Conservation (phyloP, 2,888 invertebrate species). For the Eutolmus rufibarbis region DNA sequence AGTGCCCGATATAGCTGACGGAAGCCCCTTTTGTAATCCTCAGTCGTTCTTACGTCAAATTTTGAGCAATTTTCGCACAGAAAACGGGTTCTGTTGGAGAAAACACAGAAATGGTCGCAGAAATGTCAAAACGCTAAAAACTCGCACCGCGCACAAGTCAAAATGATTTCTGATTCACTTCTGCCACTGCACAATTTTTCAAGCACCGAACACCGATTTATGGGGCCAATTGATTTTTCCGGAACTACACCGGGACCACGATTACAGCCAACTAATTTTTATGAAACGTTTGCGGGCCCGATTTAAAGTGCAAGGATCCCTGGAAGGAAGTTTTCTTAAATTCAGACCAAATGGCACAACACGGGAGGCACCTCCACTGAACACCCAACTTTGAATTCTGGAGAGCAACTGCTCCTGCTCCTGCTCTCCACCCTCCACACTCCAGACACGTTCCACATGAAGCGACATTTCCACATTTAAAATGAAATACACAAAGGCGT, state of each 20-base stretch:
- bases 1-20: not conserved
- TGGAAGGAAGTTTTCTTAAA: not conserved
- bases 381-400: constrained; percentile 23
- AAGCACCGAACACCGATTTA: not conserved
- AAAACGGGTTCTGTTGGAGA: not conserved
- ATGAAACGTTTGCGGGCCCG: not conserved
- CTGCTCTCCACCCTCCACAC: not conserved
- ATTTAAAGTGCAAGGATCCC: not conserved
- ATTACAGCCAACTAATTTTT: not conserved
- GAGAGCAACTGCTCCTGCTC: constrained; percentile 19
- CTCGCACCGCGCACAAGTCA: constrained; percentile 21
- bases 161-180: not conserved
- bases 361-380: not conserved
- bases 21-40: not conserved
- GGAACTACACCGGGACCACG: not conserved
- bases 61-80: not conserved
- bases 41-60: not conserved
- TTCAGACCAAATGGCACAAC: constrained; percentile 21
- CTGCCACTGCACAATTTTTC: not conserved
- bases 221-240: not conserved
- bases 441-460: not conserved
- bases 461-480: not conserved
- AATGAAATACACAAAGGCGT: not conserved
- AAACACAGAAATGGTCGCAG: not conserved
- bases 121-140: constrained; percentile 21